Conservation (phyloP, 2,797 vertebrate genomes). For the Smutsia gigantea region DNA sequence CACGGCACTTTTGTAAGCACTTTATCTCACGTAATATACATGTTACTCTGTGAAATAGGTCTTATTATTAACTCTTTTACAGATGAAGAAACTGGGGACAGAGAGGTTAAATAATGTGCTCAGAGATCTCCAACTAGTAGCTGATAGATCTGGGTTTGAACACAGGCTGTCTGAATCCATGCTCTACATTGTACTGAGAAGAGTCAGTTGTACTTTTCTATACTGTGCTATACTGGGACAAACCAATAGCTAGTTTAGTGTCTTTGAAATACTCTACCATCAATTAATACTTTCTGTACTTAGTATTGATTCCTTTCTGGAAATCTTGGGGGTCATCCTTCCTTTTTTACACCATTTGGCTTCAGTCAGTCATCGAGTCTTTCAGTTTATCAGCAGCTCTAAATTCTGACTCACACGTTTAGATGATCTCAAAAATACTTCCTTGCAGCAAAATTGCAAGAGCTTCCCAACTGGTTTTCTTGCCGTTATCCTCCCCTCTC, state of each 20-base stretch:
- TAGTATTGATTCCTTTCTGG: neutral
- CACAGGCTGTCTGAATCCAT: neutral
- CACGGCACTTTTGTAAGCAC: neutral
- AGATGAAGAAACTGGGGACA: neutral
- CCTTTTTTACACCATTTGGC: neutral
- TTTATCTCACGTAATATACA: neutral
- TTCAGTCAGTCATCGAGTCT: neutral
- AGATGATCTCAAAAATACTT: neutral
- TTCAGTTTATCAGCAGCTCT: neutral
- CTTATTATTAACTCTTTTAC: neutral
- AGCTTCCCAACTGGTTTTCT: neutral
- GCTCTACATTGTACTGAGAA: neutral
- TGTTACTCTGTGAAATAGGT: neutral
- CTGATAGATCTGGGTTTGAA: neutral
- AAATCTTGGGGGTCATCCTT: neutral
- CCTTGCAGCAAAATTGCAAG: neutral
- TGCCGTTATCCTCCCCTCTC: neutral
- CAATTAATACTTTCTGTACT: neutral
- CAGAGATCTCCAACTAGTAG: neutral
- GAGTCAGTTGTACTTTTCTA: neutral
- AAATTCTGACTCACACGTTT: neutral
- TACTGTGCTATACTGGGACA: neutral
- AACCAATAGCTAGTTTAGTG: neutral
- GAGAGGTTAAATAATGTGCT: neutral
- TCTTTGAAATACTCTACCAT: neutral